A percentile compares a stretch with the other conserved stretches of the same genome.
Evolutionary conservation across 2,888 invertebrate genomes (phyloP).

Genomic region (Drosophila kambysellisi): DNA sequence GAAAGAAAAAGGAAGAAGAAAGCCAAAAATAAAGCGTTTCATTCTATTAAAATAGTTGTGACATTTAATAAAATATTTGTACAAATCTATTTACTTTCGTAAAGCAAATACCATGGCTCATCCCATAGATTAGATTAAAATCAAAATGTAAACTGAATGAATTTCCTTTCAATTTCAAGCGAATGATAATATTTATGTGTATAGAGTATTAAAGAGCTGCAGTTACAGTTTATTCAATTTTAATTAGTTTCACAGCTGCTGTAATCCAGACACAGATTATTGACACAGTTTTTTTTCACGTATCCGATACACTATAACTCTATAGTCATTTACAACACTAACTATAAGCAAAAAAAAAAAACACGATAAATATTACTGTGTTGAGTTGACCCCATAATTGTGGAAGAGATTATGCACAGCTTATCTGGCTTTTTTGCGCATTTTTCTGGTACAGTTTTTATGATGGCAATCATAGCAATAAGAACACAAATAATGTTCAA

Average conservation of each 20-base stretch:
- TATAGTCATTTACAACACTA: constrained; percentile 6
- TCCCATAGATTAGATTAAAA: background rate
- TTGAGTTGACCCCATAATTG: constrained; percentile 37
- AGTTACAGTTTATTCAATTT: constrained; percentile 15
- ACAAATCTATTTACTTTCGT: background rate
- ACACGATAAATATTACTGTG: background rate
- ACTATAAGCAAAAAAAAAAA: constrained; percentile 1
- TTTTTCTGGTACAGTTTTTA: constrained; percentile 28
- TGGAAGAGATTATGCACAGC: constrained; percentile 46
- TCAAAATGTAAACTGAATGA: background rate
- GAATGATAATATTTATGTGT: background rate
- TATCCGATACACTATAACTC: background rate
- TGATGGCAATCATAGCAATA: constrained; percentile 10
- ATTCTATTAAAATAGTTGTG: background rate
- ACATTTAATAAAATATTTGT: background rate
- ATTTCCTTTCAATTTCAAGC: background rate
- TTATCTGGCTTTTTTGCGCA: constrained; percentile 59
- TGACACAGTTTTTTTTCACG: background rate
- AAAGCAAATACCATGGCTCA: background rate
- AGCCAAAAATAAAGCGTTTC: too few relatives aligned
- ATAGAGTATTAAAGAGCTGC: background rate
- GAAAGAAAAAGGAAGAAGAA: background rate
- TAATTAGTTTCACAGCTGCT: constrained; percentile 35
- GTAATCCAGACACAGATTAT: constrained; percentile 33
- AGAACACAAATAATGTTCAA: constrained; percentile 30